Evolutionary conservation across 2,113 vertebrate species (phyloP).

Genomic region (Baryphthengus martii): DNA sequence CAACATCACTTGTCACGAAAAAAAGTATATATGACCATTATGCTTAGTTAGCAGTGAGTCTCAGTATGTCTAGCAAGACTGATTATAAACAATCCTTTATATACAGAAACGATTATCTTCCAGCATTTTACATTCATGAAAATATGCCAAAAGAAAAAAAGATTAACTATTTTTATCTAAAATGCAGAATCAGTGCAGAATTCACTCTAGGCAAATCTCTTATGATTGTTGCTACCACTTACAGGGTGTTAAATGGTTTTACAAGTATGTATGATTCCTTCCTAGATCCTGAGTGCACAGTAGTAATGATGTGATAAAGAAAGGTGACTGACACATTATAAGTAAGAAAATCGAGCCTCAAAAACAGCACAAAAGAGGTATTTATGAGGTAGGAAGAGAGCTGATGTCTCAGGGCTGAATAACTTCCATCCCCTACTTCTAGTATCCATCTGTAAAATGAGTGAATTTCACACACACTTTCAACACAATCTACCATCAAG

Average conservation of each 20-base stretch:
- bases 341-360: not conserved
- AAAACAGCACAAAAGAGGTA: not conserved
- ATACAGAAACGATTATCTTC: not conserved
- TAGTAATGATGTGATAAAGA: not conserved
- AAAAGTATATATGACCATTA: not conserved
- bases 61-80: not conserved
- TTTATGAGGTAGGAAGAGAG: not conserved
- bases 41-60: not conserved
- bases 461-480: not conserved
- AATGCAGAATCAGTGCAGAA: not conserved
- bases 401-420: not conserved
- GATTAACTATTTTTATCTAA: not conserved
- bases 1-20: not conserved
- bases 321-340: not conserved
- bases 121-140: not conserved
- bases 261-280: not conserved
- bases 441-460: not conserved
- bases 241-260: not conserved
- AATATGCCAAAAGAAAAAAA: not conserved
- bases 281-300: not conserved
- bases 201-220: not conserved
- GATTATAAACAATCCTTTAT: not conserved
- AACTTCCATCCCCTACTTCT: not conserved
- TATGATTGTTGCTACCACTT: not conserved
- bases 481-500: not conserved